A percentile compares a stretch with the other conserved stretches of the same genome.
These are phyloP conservation scores for Amazona ochrocephala DNA, from an alignment of 2,797 vertebrate species.

Conservation along the genomic window DNA sequence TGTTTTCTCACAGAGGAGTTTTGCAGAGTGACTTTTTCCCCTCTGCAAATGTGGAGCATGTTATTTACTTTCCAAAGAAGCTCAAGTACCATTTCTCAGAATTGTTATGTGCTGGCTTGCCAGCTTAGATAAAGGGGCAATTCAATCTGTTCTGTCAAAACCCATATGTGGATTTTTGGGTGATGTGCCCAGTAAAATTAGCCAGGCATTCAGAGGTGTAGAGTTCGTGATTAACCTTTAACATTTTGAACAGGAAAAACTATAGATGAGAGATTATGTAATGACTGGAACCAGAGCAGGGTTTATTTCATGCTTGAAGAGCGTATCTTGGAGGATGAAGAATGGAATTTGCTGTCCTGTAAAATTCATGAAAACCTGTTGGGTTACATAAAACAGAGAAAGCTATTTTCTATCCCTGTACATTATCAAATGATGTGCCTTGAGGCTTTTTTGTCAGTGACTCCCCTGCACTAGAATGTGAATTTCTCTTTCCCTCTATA, in stretches of 20 bases:
- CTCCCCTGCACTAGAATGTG: neutral
- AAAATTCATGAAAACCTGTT: slow-evolving; percentile 9
- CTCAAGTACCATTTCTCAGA: slow-evolving; percentile 16
- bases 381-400: neutral
- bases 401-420: neutral
- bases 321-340: slow-evolving; percentile 3
- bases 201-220: neutral
- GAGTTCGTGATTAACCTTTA: slow-evolving; percentile 47
- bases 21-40: neutral
- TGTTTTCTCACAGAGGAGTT: neutral
- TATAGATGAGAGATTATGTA: slow-evolving; percentile 30
- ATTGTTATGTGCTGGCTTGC: slow-evolving; percentile 20
- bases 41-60: neutral
- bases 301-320: slow-evolving; percentile 48
- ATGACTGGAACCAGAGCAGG: slow-evolving; percentile 7
- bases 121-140: slow-evolving; percentile 5
- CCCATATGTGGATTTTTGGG: neutral
- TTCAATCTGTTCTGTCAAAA: slow-evolving; percentile 33
- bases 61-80: slow-evolving; percentile 31
- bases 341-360: slow-evolving; percentile 44
- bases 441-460: neutral
- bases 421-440: neutral
- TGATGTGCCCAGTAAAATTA: slow-evolving; percentile 32
- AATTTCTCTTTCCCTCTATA: neutral
- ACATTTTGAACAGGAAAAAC: slow-evolving; percentile 14